Evolutionary conservation across 1,140 invertebrate genomes (phyloP), one percentile per base, ranked within the genome.

Genomic region (Gryon sp.): DNA sequence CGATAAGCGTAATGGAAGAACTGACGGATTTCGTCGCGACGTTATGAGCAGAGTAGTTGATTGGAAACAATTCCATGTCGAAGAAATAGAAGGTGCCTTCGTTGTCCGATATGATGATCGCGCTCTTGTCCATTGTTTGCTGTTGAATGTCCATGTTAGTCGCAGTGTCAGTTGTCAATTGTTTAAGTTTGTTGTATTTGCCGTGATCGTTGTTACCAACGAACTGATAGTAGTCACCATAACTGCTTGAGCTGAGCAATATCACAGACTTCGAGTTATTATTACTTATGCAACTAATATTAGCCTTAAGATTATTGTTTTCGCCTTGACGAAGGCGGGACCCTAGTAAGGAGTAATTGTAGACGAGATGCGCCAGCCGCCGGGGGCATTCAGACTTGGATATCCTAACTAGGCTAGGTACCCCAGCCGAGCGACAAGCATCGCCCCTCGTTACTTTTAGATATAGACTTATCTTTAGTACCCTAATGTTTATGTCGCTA

Each of bases 381-480:
- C 84, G 84, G 87, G 87, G 85, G 81, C 83, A 81, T 84, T 89
- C 88, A 89, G 88, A 89, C 88, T 88, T 89, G 88, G 84, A 86
- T 89, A 89, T 88, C 88, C 86, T 89, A 89, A 88, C 87, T 89
- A 89, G 88, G 87, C 88, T 89, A 89, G 87, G 85, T 88, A 86
- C 86, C 86, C 86, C 87, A 86, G 83, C 84, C 80, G 78, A 68
- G 81, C 82, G 65, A 80, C 78, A 79, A 79, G 75, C 80, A 81
- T 84, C 82, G 80, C 82, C 83, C 82, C 84, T 83, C 82, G 60
- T 79, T 80, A 83, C 78, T 79, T 82, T 78, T 84, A 83, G 74
- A 84, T 83, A 70, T 82, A 83, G 73, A 81, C 79, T 88, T 89
- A 88, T 79, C 77, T 82, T 87, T 88, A 88, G 84, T 89, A 89